A percentile compares a stretch with the other conserved stretches of the same genome.
These are phyloP conservation scores for Rhea americana DNA, from an alignment of 2,113 vertebrate species.

Conservation along the genomic window DNA sequence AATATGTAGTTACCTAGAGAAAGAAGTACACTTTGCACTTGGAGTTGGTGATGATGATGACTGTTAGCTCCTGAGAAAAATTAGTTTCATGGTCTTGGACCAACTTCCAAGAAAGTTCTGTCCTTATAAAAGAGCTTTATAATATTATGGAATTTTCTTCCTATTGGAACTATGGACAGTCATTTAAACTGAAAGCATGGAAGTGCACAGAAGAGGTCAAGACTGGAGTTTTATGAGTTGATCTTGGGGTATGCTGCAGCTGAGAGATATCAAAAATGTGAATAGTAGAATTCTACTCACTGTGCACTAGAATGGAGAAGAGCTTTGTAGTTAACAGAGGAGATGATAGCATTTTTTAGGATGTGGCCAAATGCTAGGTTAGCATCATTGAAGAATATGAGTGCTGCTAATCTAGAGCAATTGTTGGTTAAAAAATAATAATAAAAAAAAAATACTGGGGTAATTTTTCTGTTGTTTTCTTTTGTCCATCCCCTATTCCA, in stretches of 20 bases:
- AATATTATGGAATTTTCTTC: background rate
- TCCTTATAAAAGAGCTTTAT: background rate
- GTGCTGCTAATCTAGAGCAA: constrained; percentile 25
- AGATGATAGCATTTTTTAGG: constrained; percentile 51
- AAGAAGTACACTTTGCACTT: background rate
- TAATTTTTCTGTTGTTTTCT: background rate
- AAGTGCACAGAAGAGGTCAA: background rate
- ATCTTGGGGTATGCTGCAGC: constrained; percentile 29
- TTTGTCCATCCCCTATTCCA: background rate
- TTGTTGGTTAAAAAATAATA: background rate
- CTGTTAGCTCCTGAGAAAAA: background rate
- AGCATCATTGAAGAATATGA: background rate
- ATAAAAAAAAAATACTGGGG: background rate
- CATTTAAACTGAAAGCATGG: background rate
- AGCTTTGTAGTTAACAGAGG: constrained; percentile 49
- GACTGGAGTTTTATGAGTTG: constrained; percentile 2
- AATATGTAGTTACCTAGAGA: background rate
- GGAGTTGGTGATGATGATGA: background rate
- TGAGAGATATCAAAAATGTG: constrained; percentile 23
- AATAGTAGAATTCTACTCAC: constrained; percentile 44
- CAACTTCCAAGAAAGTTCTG: background rate
- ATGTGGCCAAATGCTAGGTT: constrained; percentile 49
- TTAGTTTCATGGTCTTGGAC: background rate
- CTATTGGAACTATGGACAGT: background rate
- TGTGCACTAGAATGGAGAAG: background rate